A percentile compares a stretch with the other conserved stretches of the same genome.
Evolutionary conservation across 2,888 invertebrate genomes (phyloP).

Genomic region (Gastrophysa polygoni): DNA sequence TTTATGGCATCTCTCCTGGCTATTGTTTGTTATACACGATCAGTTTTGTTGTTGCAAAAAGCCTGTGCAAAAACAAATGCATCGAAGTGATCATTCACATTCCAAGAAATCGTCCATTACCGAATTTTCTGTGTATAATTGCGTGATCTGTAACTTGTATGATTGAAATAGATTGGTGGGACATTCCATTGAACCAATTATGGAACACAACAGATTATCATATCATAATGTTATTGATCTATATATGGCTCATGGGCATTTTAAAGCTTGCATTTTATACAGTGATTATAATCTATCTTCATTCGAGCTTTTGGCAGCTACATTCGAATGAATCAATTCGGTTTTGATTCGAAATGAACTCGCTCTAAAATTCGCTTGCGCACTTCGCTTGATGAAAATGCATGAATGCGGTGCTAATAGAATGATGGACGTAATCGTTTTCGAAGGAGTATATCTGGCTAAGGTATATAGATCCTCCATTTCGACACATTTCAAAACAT

Average conservation of each 20-base stretch:
- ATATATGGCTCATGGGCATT: neutral
- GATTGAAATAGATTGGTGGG: no score
- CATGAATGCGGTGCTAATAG: neutral
- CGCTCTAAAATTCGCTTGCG: neutral
- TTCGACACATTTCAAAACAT: no score
- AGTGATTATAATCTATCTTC: neutral
- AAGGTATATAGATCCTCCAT: no score
- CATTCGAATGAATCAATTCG: neutral
- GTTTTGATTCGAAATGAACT: neutral
- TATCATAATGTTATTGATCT: neutral
- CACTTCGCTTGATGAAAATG: neutral
- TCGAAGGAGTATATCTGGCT: no score
- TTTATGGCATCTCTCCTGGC: constrained; percentile 54
- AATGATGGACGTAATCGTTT: neutral
- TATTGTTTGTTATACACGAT: constrained; percentile 51
- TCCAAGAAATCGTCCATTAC: no score
- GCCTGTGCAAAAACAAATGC: no score
- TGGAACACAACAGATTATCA: no score
- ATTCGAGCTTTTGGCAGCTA: neutral
- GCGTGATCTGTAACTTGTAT: no score
- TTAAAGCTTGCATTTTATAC: no score
- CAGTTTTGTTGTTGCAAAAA: constrained; percentile 15
- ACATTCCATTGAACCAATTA: no score
- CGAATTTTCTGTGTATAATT: no score
- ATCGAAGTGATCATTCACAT: no score